These are phyloP conservation scores for Eretmochelys imbricata DNA, from an alignment of 2,113 vertebrate genomes.

Conservation along the genomic window DNA sequence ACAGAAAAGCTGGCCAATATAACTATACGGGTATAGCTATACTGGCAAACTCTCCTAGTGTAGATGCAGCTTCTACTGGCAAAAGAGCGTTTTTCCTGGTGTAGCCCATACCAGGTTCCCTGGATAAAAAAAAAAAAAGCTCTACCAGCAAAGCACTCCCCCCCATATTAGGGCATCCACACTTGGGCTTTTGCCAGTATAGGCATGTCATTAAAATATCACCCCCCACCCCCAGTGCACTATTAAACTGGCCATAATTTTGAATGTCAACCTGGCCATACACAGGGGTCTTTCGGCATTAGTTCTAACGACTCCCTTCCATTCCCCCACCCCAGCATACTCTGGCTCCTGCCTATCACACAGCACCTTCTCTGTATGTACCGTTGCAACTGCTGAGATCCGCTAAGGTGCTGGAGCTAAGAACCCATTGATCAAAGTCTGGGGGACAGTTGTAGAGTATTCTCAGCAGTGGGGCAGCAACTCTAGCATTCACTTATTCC, in stretches of 20 bases:
- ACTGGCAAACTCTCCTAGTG: background rate
- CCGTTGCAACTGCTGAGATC: background rate
- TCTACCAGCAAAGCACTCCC: background rate
- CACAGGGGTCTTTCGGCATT: background rate
- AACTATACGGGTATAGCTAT: background rate
- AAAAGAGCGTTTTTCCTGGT: background rate
- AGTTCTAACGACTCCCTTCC: background rate
- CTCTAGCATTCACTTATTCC: background rate
- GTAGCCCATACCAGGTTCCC: background rate
- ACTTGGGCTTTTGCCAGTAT: background rate
- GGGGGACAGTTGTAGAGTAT: background rate
- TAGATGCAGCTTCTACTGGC: background rate
- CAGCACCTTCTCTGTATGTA: background rate
- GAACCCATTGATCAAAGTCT: too few species aligned
- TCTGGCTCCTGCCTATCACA: background rate
- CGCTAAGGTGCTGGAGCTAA: background rate
- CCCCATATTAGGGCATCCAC: background rate
- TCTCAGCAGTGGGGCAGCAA: background rate
- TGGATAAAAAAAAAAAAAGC: background rate
- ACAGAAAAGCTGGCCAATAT: too few species aligned
- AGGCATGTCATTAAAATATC: background rate
- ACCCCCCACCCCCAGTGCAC: background rate
- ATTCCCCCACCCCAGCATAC: background rate
- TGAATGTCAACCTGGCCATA: background rate
- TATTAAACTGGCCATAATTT: background rate